Percentiles rank a stretch among this genome's conserved stretches.
Evolutionary conservation across 1,140 invertebrate genomes (phyloP).

Genomic region (Octopus bimaculoides): DNA sequence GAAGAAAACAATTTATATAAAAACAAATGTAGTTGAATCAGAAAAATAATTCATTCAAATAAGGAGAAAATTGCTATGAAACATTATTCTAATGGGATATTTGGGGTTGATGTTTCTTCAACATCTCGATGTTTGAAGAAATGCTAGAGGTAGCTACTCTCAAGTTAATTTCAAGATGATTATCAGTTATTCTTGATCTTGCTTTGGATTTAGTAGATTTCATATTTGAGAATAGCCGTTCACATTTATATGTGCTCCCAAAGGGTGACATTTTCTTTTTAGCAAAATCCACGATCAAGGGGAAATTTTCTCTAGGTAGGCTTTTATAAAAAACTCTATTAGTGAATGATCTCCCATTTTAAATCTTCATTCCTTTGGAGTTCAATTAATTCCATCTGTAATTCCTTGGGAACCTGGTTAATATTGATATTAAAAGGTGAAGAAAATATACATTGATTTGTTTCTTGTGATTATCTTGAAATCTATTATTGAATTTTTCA

Average conservation of each 20-base stretch:
- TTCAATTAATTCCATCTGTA: background rate
- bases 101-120: background rate
- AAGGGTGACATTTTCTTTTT: no score
- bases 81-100: background rate
- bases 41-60: no score
- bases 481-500: background rate
- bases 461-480: constrained; percentile 1
- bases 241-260: no score
- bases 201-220: no score
- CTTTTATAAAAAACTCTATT: background rate
- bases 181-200: background rate
- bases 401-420: background rate
- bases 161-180: background rate
- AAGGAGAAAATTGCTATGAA: no score
- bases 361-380: constrained; percentile 1
- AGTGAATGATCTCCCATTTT: background rate
- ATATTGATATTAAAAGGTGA: constrained; percentile 4
- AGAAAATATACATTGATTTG: background rate
- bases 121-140: background rate
- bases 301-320: constrained; percentile 2
- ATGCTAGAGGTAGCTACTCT: constrained; percentile 4
- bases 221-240: no score
- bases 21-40: no score
- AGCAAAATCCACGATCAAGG: no score
- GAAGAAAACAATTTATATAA: no score